Evolutionary conservation across 2,113 vertebrate species (phyloP), one percentile per base, ranked within the genome.

Genomic region (Thryonomys swinderianus): DNA sequence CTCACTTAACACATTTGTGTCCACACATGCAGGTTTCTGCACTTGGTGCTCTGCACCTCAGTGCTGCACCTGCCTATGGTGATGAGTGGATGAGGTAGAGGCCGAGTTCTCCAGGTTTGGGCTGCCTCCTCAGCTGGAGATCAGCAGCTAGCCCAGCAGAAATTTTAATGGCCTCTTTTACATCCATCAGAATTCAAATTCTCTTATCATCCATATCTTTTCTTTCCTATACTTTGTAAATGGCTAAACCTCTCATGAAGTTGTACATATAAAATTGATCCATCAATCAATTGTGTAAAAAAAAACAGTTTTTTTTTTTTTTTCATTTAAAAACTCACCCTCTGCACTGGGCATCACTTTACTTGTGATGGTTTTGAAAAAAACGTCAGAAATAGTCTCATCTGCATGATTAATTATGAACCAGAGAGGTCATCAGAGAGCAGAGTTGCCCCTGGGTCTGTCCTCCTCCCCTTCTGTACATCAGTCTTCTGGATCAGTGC

Each of bases 211-310:
- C 11, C 61, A 27, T 34, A 40, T 64, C 81, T 42, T 14, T 69
- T 89, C 61, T 11, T 69, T 90, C 67, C 14, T 80, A 25, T 76
- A 48, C 32, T 78, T 0, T 51, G 27, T 53, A 53, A 27, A 32
- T 90, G 66, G 14, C 40, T 27, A 14, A 94, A 23, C 21, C 9
- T 88, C n/a, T 79, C 27, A 30, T 73, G 53, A 85, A 48, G 81
- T 62, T 80, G 76, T 74, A 71, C 34, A 95, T 55, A 55, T 79
- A 25, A 94, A 92, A 92, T 82, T 79, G 45, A 91, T 32, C 40
- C 7, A 42, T 83, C 82, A 62, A 48, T 80, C 87, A 93, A 40
- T 78, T 79, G 82, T n/a, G 21, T 83, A 79, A 89, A n/a, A 94
- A 85, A 3, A n/a, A 82, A 3, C 34, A 90, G 57, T 90, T 64